phyloP scores from a whole-genome alignment of 2,797 vertebrate genomes.

The Glossophaga mutica region DNA sequence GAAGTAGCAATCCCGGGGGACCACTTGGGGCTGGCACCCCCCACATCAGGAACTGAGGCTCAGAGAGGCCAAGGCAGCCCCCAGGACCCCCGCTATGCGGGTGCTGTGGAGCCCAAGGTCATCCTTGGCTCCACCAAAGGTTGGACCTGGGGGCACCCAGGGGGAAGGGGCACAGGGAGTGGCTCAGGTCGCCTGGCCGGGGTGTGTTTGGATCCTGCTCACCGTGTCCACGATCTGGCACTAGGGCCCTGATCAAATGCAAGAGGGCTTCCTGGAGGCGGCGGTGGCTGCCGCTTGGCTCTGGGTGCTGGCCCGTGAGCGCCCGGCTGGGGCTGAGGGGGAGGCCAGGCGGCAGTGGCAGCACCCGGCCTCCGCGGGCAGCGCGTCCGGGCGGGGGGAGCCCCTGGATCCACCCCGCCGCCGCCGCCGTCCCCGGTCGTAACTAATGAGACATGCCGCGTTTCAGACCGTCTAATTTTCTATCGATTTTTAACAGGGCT shows the following conservation, averaged over 20 bases:
- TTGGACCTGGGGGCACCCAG: background rate
- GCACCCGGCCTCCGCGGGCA: background rate
- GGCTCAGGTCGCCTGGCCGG: background rate
- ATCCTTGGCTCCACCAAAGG: background rate
- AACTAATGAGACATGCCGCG: slow-evolving; percentile 81
- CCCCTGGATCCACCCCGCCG: slow-evolving; percentile 72
- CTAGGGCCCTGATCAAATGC: slow-evolving; percentile 60
- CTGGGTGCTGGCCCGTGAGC: background rate
- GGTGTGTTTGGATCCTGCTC: background rate
- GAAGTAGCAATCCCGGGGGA: rapidly evolving
- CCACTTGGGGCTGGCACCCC: rapidly evolving
- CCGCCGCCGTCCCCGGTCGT: slow-evolving; percentile 80
- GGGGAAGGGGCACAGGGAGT: background rate
- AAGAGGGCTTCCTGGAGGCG: slow-evolving; percentile 60
- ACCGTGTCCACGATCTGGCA: background rate
- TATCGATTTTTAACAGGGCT: slow-evolving; percentile 78
- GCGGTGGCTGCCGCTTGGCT: background rate
- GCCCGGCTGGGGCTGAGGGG: rapidly evolving
- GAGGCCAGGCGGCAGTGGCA: background rate
- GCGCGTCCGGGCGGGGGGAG: background rate
- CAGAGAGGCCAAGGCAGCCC: background rate
- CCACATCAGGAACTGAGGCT: background rate
- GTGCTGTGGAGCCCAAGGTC: background rate
- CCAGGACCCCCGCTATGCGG: rapidly evolving
- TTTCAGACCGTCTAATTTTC: slow-evolving; percentile 82